phyloP scores from a whole-genome alignment of 2,797 vertebrate genomes.

The Spea hammondii region DNA sequence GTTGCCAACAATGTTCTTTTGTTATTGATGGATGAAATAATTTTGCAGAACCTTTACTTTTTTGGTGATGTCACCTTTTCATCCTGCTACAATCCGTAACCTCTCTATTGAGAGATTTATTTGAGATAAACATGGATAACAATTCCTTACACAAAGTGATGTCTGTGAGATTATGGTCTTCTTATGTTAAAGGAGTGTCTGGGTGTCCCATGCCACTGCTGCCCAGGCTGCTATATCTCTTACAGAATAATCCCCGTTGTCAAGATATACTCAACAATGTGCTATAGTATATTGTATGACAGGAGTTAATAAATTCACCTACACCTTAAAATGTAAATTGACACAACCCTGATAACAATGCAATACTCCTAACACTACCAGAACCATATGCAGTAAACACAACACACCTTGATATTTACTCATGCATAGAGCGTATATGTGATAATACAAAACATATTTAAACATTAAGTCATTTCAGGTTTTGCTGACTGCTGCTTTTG shows the following conservation, averaged over 20 bases:
- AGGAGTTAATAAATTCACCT: no score
- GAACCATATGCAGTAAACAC: neutral
- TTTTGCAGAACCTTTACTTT: neutral
- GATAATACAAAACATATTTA: neutral
- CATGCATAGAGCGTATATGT: neutral
- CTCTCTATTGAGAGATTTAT: neutral
- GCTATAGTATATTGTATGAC: neutral
- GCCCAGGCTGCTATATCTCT: neutral
- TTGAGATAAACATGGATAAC: neutral
- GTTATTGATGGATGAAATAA: slow-evolving; percentile 2
- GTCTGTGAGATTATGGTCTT: neutral
- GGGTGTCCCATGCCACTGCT: neutral
- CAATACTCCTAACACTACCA: neutral
- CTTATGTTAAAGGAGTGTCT: neutral
- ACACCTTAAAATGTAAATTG: no score
- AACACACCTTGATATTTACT: neutral
- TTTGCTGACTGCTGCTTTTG: no score
- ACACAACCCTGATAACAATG: neutral
- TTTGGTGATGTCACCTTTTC: neutral
- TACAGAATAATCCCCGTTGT: neutral
- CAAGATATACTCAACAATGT: neutral
- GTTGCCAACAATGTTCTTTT: slow-evolving; percentile 8
- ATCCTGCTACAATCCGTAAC: neutral
- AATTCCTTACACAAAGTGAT: neutral
- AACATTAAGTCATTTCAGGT: neutral